A percentile compares a stretch with the other conserved stretches of the same genome.
Conservation (phyloP, 1,140 invertebrate genomes). For the Phymorhynchus buccinoides region DNA sequence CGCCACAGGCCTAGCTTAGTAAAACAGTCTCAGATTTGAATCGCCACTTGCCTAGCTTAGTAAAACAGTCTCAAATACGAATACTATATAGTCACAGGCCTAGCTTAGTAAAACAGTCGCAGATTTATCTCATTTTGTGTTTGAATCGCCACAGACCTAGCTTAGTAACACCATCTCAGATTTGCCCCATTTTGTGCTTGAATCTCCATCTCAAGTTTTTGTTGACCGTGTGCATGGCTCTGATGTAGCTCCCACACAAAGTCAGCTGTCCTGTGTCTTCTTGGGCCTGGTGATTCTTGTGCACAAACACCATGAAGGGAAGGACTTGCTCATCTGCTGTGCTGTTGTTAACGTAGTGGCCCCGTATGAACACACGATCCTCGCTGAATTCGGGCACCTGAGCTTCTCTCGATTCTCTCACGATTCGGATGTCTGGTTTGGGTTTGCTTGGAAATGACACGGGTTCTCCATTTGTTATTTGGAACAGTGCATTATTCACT, state of each 20-base stretch:
- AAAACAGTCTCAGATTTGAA: too few species aligned
- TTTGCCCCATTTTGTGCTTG: background rate
- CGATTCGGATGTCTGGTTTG: background rate
- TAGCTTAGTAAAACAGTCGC: too few species aligned
- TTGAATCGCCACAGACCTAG: too few species aligned
- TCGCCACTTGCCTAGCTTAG: too few species aligned
- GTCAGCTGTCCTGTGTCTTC: background rate
- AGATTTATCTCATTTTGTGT: too few species aligned
- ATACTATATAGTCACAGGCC: too few species aligned
- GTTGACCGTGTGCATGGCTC: background rate
- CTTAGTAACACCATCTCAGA: background rate
- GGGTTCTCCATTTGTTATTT: background rate
- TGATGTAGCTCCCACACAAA: constrained; percentile 18
- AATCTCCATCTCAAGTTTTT: constrained; percentile 26
- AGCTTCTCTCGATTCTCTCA: constrained; percentile 2
- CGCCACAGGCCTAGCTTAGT: too few species aligned
- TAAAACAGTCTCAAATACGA: too few species aligned
- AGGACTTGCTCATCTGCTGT: background rate
- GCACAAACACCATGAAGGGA: background rate
- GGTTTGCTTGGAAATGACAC: background rate
- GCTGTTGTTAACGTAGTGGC: background rate
- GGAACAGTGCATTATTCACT: background rate
- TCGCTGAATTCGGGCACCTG: constrained; percentile 7
- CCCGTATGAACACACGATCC: constrained; percentile 1
- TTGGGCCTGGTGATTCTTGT: background rate